Evolutionary conservation across 2,113 vertebrate genomes (phyloP).

Genomic region (Bubalus kerabau): DNA sequence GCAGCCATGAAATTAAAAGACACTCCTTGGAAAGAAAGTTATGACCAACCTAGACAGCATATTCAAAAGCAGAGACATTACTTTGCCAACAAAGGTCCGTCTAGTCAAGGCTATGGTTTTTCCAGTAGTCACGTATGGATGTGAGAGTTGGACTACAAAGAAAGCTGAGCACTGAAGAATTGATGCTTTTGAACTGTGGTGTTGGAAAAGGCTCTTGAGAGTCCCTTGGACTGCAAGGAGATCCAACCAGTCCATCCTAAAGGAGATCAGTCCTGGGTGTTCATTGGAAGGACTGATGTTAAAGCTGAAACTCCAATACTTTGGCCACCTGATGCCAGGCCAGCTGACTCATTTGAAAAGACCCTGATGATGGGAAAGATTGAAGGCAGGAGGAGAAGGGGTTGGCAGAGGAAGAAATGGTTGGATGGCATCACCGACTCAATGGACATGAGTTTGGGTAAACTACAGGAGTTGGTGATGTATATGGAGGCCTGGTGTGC

Average conservation of each 20-base stretch:
- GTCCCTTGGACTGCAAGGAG: not conserved
- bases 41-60: not conserved
- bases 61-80: not conserved
- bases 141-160: not conserved
- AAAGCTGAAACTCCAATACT: not conserved
- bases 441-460: not conserved
- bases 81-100: not conserved
- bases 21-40: not conserved
- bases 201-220: not conserved
- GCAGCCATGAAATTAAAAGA: not conserved
- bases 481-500: not conserved
- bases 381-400: not conserved
- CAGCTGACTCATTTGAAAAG: not conserved
- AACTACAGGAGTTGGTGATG: not conserved
- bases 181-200: not conserved
- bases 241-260: not conserved
- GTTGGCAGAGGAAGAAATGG: not conserved
- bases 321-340: not conserved
- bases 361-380: not conserved
- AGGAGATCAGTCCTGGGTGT: not conserved
- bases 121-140: not conserved
- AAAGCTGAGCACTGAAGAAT: rapidly evolving
- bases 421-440: not conserved
- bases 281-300: not conserved
- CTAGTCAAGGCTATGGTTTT: not conserved